Base-by-base conservation (phyloP, 1,140 invertebrate species). In the Drosophila insularis region DNA sequence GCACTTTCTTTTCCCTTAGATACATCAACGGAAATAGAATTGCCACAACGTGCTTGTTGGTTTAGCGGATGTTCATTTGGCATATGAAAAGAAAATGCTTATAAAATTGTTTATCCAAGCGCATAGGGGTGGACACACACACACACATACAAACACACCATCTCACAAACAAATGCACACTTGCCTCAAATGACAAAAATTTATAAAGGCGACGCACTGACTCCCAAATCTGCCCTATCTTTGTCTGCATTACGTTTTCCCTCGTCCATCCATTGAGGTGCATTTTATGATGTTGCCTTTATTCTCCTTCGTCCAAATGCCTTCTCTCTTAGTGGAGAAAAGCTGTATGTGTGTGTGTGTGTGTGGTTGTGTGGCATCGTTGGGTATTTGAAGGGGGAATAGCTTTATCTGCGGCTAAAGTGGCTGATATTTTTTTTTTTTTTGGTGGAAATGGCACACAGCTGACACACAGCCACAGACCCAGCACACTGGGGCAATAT, bases 331-430 rank as follows among this genome's bases (percentile, higher is more conserved):
- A 32, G 43, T 58, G 55, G 19, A 53, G 31, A 21, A n/a, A 6
- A 27, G 5, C 27, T 27, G 27, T 35, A 8, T 13, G 35, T 37
- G 35, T 37, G 35, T 37, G 10, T 55, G 6, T 10, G 43, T 17
- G 7, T 17, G 17, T 50, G 43, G 17, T 10, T 50, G 43, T 50
- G 43, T 19, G 8, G 8, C 55, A 11, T 40, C 54, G 21, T 56
- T 61, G 8, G 74, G 23, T 66, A 54, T 43, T 63, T 53, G 40
- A 35, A 68, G 69, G 74, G 68, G 66, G 65, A 78, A 86, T 82
- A 85, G 81, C 74, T 81, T 85, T 85, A 85, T 85, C 82, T 85
- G 70, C 46, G 74, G 78, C 70, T 78, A 74, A 85, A 86, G 82
- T 85, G 78, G 70, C 74, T 86, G 81, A 75, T 85, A 86, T 86